Base-by-base conservation (phyloP, 2,888 invertebrate species). In the Tanytarsus gracilentus region DNA sequence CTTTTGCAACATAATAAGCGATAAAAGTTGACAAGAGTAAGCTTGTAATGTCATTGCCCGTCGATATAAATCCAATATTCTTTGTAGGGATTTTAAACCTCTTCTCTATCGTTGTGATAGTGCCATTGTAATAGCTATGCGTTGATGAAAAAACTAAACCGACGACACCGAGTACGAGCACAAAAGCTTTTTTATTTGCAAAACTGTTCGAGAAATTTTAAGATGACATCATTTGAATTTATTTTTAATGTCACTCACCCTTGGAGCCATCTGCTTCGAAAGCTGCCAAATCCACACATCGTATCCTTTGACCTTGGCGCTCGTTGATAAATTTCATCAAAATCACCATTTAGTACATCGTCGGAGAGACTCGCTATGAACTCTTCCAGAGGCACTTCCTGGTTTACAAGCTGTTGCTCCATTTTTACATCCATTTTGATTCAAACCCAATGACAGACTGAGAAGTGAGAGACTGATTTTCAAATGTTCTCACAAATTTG, bases 21-120 rank as follows among this genome's bases (percentile, higher is more conserved):
- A 83, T 69, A 51, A 80, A 71, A 53, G 79, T 73, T 6, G 81
- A 79, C 61, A 80, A 77, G 62, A 82, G 72, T 60, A 83, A 71
- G 68, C 80, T 79, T 63, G 81, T 81, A 65, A 83, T 77, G 69
- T 84, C 82, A 68, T 83, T 83, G 27, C 82, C 83, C 62, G 81
- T 78, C 61, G 79, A 77, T 65, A 82, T 80, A 65, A 82, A 72
- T 63, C 82, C 82, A 66, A 79, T 79, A 2, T 80, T 81, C 68
- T 77, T 75, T 61, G 80, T 80, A 2, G 80, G 79, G 66, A 82
- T 81, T 68, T 79, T 80, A 69, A 81, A 82, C 65, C 81, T 72
- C 66, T 82, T 82, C 68, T 82, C 82, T 62, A 82, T 71, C 1
- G 81, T 81, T n/a, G 82, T 80, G 59, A 82, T 79, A 7, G 79